phyloP scores from a whole-genome alignment of 2,113 vertebrate species.

The Alectura lathami region DNA sequence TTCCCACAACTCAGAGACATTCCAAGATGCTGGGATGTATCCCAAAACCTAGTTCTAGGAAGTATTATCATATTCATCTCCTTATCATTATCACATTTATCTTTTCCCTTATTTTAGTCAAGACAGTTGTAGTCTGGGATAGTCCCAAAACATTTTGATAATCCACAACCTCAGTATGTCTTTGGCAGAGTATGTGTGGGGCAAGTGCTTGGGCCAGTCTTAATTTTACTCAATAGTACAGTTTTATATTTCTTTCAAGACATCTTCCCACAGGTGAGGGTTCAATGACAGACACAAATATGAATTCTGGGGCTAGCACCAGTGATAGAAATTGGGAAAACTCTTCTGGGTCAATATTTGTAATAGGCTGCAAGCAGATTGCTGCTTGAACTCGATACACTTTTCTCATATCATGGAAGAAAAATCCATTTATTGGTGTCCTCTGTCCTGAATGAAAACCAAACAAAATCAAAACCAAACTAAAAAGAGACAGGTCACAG shows the following conservation, averaged over 20 bases:
- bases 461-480: neutral
- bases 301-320: neutral
- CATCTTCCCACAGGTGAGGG: neutral
- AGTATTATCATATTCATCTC: constrained; percentile 7
- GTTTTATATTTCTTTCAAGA: neutral
- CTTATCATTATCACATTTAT: constrained; percentile 22
- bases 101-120: neutral
- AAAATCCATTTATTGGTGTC: neutral
- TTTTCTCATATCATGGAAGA: neutral
- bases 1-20: neutral
- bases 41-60: constrained; percentile 24
- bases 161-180: neutral
- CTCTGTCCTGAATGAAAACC: neutral
- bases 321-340: neutral
- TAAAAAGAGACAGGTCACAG: neutral
- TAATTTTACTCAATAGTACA: neutral
- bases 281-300: neutral
- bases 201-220: neutral
- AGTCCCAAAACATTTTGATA: neutral
- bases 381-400: neutral
- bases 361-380: neutral
- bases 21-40: constrained; percentile 5
- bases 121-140: neutral
- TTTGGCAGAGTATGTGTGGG: neutral
- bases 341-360: neutral